A percentile compares a stretch with the other conserved stretches of the same genome.
Conservation (phyloP, 2,797 vertebrate species). For the Spea hammondii region DNA sequence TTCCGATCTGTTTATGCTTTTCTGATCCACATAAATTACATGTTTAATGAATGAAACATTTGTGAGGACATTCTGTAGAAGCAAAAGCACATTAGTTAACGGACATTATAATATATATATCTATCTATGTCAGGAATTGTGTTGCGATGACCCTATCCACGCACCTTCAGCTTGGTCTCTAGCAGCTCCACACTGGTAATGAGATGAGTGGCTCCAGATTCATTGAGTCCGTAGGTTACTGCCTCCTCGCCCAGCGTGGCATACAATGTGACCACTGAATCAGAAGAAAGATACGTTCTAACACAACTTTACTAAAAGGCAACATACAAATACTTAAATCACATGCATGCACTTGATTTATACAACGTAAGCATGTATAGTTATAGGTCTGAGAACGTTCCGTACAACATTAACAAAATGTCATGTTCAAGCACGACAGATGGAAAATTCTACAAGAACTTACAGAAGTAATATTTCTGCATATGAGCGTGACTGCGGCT, state of each 20-base stretch:
- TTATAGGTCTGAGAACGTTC: no score
- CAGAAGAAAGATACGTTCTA: no score
- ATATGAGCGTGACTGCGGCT: not conserved
- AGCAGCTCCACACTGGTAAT: constrained; percentile 89
- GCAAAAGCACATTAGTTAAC: constrained; percentile 36
- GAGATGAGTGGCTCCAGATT: constrained; percentile 86
- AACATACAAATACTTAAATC: no score
- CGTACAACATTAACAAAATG: no score
- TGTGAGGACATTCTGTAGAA: constrained; percentile 74
- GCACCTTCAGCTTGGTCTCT: constrained; percentile 90
- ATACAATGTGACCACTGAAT: constrained; percentile 91
- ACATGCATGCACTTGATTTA: no score
- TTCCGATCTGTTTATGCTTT: constrained; percentile 74
- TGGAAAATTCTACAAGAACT: no score
- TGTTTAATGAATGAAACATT: constrained; percentile 82
- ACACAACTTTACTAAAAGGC: no score
- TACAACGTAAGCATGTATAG: no score
- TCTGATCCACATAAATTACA: constrained; percentile 91
- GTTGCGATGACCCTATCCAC: constrained; percentile 8
- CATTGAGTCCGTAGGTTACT: constrained; percentile 87
- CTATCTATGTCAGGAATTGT: not conserved
- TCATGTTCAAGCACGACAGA: no score
- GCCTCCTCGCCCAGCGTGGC: constrained; percentile 94
- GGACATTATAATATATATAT: not conserved
- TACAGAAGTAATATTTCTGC: not conserved